Evolutionary conservation across 2,797 vertebrate species (phyloP).

Genomic region (Periophthalmus magnuspinnatus): DNA sequence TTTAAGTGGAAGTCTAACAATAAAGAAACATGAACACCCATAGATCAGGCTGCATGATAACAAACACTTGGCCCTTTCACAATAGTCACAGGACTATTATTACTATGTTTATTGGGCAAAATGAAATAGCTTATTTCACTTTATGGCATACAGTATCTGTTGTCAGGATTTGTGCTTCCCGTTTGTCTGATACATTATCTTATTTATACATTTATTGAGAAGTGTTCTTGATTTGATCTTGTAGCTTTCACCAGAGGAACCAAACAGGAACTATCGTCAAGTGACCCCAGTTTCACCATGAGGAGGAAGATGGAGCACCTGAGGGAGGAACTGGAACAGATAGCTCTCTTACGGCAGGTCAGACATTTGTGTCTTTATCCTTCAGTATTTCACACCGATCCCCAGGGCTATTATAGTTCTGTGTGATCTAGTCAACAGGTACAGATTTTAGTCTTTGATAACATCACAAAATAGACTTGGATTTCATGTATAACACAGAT

Average conservation of each 20-base stretch:
- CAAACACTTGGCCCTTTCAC: not conserved
- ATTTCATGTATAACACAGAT: not conserved
- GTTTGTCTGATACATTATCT: constrained; percentile 1
- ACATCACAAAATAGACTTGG: not conserved
- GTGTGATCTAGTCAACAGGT: not conserved
- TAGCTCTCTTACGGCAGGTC: constrained; percentile 89
- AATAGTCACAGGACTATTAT: not conserved
- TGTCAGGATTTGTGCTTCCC: not conserved
- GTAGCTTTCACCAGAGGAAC: constrained; percentile 87
- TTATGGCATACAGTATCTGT: not conserved
- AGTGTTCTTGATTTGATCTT: not conserved
- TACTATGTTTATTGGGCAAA: too few species aligned
- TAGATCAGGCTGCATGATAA: not conserved
- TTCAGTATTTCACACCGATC: not conserved
- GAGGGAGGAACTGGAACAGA: constrained; percentile 94
- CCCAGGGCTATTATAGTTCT: not conserved
- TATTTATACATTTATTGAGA: constrained; percentile 17
- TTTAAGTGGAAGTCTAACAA: not conserved
- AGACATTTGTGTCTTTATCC: constrained; percentile 36
- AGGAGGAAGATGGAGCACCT: constrained; percentile 98
- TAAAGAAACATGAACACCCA: not conserved
- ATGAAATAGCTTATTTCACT: too few species aligned
- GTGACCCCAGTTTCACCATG: constrained; percentile 97
- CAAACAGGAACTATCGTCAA: constrained; percentile 83
- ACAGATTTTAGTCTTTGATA: too few species aligned